Percentiles rank a stretch among this genome's conserved stretches.
These are phyloP conservation scores for Leucopsar rothschildi DNA, from an alignment of 2,113 vertebrate species.

Conservation along the genomic window DNA sequence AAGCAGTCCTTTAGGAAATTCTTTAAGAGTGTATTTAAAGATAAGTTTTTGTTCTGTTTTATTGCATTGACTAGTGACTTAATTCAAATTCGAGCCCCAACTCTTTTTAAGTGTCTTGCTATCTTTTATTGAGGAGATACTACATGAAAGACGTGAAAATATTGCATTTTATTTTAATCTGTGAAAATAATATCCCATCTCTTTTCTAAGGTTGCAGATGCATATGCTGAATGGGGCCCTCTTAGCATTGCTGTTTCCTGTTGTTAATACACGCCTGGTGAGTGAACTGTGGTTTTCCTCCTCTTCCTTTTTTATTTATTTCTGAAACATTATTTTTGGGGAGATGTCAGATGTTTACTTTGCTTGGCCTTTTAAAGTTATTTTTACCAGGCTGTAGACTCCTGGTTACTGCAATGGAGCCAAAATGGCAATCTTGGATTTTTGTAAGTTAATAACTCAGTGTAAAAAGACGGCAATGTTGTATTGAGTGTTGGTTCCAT, in stretches of 20 bases:
- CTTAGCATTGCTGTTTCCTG: slow-evolving; percentile 92
- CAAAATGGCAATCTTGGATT: not conserved
- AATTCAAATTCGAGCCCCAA: not conserved
- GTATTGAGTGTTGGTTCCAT: not conserved
- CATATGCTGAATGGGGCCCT: slow-evolving; percentile 98
- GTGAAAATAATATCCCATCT: not conserved
- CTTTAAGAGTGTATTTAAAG: not conserved
- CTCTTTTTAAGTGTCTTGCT: not conserved
- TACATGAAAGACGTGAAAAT: not conserved
- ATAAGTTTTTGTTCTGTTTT: not conserved
- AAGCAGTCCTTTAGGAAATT: not conserved
- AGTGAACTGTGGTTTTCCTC: slow-evolving; percentile 55
- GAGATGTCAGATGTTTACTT: not conserved
- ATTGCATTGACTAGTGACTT: not conserved
- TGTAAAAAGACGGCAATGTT: not conserved
- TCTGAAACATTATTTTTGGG: not conserved
- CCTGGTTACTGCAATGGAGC: not conserved
- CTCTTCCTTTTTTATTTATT: not conserved
- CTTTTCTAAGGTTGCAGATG: slow-evolving; percentile 86
- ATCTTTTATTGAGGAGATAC: not conserved
- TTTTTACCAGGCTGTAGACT: not conserved
- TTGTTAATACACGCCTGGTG: slow-evolving; percentile 96
- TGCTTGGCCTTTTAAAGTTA: not conserved
- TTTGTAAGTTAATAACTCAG: not conserved
- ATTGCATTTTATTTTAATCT: not conserved